Percentiles rank a stretch among this genome's conserved stretches.
Evolutionary conservation across 2,797 vertebrate genomes (phyloP).

Genomic region (Etheostoma nigrum): DNA sequence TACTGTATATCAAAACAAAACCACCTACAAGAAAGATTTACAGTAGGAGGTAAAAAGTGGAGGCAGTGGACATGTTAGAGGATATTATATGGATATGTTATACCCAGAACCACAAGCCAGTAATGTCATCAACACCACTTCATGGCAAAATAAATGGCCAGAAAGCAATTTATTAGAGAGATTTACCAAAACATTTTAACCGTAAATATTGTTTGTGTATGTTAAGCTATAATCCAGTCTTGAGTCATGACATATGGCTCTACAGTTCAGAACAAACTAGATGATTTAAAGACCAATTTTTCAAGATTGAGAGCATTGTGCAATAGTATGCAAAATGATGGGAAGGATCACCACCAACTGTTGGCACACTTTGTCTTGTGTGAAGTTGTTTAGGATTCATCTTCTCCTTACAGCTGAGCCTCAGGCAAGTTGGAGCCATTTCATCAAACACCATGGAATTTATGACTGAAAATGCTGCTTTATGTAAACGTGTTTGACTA

Average conservation of each 20-base stretch:
- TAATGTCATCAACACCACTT: slow-evolving; percentile 1
- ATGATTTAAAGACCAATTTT: slow-evolving; percentile 18
- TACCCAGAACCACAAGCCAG: background rate
- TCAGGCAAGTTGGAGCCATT: slow-evolving; percentile 12
- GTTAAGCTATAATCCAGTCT: background rate
- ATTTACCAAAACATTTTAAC: background rate
- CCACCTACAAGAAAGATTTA: background rate
- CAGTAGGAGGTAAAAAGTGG: slow-evolving; percentile 8
- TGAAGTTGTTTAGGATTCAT: slow-evolving; percentile 35
- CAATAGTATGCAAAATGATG: background rate
- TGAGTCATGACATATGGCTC: background rate
- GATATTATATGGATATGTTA: too few species aligned
- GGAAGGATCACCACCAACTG: slow-evolving; percentile 8
- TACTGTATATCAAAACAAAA: background rate
- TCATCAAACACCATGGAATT: slow-evolving; percentile 14
- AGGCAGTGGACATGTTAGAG: background rate
- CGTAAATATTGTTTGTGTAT: background rate
- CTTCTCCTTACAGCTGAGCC: slow-evolving; percentile 9
- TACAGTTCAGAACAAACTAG: background rate
- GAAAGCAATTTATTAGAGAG: background rate
- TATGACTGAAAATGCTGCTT: slow-evolving; percentile 10
- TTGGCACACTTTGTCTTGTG: background rate
- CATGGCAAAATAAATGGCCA: background rate
- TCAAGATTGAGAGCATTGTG: slow-evolving; percentile 1
- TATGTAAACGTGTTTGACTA: slow-evolving; percentile 13